A percentile compares a stretch with the other conserved stretches of the same genome.
phyloP scores from a whole-genome alignment of 2,888 invertebrate species.

The Luperina nickerlii region DNA sequence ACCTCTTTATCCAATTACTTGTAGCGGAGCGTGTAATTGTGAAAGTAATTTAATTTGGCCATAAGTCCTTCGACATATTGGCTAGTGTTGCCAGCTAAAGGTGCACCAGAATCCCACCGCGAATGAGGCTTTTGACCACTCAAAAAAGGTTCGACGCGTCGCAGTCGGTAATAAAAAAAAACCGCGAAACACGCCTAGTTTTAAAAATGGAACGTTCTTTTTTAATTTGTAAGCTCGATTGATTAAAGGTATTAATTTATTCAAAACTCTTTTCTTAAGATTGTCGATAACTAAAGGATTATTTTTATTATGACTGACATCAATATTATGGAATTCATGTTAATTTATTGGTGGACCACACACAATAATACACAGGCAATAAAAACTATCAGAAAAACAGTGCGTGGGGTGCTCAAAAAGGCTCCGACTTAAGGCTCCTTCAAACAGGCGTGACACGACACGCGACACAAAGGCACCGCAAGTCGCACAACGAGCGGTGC shows the following conservation, averaged over 20 bases:
- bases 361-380: slow-evolving; percentile 17
- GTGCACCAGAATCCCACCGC: slow-evolving; percentile 10
- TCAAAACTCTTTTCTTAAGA: background rate
- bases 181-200: background rate
- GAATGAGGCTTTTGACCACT: background rate
- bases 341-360: slow-evolving; percentile 44
- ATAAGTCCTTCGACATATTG: slow-evolving; percentile 49
- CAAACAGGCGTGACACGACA: too few species aligned
- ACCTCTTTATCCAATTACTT: slow-evolving; percentile 74
- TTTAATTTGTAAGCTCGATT: background rate
- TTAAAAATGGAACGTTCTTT: slow-evolving; percentile 10
- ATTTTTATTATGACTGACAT: slow-evolving; percentile 29
- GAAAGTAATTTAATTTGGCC: slow-evolving; percentile 70
- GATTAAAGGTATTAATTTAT: slow-evolving; percentile 4
- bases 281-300: slow-evolving; percentile 7
- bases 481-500: too few species aligned
- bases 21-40: slow-evolving; percentile 72
- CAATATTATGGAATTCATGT: slow-evolving; percentile 22
- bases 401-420: slow-evolving; percentile 33
- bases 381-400: slow-evolving; percentile 34
- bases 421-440: background rate
- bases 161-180: slow-evolving; percentile 10
- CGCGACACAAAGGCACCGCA: too few species aligned
- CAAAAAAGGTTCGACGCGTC: slow-evolving; percentile 1
- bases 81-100: slow-evolving; percentile 43